These are phyloP conservation scores for Drosophila arizonae DNA, from an alignment of 1,140 invertebrate species.

Conservation along the genomic window DNA sequence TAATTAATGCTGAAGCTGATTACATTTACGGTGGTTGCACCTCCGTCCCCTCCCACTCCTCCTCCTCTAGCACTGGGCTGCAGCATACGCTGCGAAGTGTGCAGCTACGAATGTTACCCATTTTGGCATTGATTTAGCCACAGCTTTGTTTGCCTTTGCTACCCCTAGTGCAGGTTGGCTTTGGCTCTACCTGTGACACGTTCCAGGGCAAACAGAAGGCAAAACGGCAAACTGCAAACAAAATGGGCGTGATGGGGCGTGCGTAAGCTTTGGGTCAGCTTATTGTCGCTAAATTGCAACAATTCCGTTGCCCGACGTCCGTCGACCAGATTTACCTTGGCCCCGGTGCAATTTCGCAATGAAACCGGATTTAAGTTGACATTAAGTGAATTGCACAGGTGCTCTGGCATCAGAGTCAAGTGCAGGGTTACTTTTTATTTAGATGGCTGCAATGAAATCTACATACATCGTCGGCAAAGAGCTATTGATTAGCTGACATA, in stretches of 20 bases:
- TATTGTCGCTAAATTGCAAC: constrained; percentile 69
- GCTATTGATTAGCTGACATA: too few relatives aligned
- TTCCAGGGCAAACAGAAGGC: constrained; percentile 36
- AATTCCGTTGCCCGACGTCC: constrained; percentile 42
- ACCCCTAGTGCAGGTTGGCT: too few relatives aligned
- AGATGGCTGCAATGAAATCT: too few relatives aligned
- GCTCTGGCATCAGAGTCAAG: too few relatives aligned
- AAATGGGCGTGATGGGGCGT: constrained; percentile 30
- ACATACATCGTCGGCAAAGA: too few relatives aligned
- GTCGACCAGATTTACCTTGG: constrained; percentile 23
- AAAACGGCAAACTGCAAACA: constrained; percentile 47
- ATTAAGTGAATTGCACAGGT: constrained; percentile 31
- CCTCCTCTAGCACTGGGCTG: background rate
- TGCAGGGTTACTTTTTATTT: too few relatives aligned
- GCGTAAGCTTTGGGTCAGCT: constrained; percentile 63
- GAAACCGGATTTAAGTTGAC: constrained; percentile 27
- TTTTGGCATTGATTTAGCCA: constrained; percentile 63
- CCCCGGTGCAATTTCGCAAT: constrained; percentile 6
- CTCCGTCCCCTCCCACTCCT: background rate
- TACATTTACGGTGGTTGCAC: constrained; percentile 20
- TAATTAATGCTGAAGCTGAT: constrained; percentile 71
- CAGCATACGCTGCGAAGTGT: constrained; percentile 31
- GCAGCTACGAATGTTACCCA: constrained; percentile 54
- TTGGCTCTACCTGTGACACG: constrained; percentile 18
- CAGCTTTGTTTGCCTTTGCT: constrained; percentile 4